Evolutionary conservation across 2,888 invertebrate species (phyloP), one percentile per base, ranked within the genome.

Genomic region (Calameuta idolon): DNA sequence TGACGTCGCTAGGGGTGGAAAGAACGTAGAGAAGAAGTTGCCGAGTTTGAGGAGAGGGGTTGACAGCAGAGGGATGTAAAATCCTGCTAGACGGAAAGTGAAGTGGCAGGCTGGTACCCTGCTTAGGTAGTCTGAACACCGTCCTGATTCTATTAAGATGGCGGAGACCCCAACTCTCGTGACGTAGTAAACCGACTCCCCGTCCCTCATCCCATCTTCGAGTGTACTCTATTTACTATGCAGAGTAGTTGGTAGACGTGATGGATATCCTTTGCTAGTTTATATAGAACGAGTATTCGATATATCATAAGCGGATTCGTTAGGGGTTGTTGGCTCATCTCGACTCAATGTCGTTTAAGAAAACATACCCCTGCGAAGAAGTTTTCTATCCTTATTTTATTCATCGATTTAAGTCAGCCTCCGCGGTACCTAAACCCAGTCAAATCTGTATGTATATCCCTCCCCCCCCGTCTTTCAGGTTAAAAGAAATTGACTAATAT

Each of bases 61-160:
- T 55, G 55, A 55, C 55, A 23, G 23, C 55, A 23, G 23, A 23
- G 55, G 23, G 23, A 5, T 55, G 55, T 9, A 23, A 55, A 55
- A 23, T 55, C 15, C 33, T 71, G 71, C 31, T 71, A 71, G 71
- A 71, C 71, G 11, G 31, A 71, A 71, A 71, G 33, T 31, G 33
- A 71, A 33, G 71, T 34, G 71, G 12, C 33, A 71, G 71, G 71
- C 37, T 76, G 12, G 35, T 75, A 76, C 34, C 15, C 77, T 81
- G 79, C 76, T 81, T 82, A 81, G 80, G 79, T 75, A 83, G 81
- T 83, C 84, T 78, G 79, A 83, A 75, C 79, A 75, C 79, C 83
- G 79, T 77, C 81, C 83, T 82, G 82, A 84, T 85, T 85, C 84
- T 77, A 83, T 84, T 84, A 84, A 84, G 85, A 82, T 82, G 82